phyloP scores from a whole-genome alignment of 2,888 invertebrate genomes.

The Tyria jacobaeae region DNA sequence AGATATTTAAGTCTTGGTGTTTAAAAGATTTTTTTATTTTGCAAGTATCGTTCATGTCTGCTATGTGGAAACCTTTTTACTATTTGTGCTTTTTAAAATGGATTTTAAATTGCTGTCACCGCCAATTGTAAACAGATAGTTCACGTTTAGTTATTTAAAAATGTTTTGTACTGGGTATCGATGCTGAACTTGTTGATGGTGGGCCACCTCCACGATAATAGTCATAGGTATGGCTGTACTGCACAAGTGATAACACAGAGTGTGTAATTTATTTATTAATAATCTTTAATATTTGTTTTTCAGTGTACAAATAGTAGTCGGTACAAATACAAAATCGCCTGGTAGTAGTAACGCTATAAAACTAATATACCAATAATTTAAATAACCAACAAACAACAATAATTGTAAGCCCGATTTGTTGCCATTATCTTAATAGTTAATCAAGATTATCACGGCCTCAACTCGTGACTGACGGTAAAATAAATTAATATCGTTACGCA shows the following conservation, averaged over 20 bases:
- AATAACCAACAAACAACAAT: conserved; percentile 54
- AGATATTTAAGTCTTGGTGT: neutral
- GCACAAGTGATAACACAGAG: too few species aligned
- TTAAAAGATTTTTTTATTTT: neutral
- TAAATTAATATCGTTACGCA: conserved; percentile 56
- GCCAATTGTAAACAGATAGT: neutral
- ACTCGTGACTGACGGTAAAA: conserved; percentile 53
- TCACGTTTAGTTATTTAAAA: too few species aligned
- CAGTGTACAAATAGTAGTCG: neutral
- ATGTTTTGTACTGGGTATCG: too few species aligned
- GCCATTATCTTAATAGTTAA: conserved; percentile 72
- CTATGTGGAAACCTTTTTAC: too few species aligned
- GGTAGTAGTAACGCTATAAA: conserved; percentile 16
- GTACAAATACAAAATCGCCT: conserved; percentile 4
- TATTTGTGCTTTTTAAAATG: neutral
- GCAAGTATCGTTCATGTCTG: neutral
- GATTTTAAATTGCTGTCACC: neutral
- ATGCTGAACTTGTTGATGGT: too few species aligned
- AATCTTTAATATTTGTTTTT: too few species aligned
- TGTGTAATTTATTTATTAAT: too few species aligned
- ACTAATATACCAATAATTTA: conserved; percentile 22
- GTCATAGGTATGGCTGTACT: too few species aligned
- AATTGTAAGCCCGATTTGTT: conserved; percentile 65
- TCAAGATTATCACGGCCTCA: conserved; percentile 69
- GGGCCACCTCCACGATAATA: too few species aligned